These are phyloP conservation scores for Ophraella communa DNA, from an alignment of 2,888 invertebrate genomes.

Conservation along the genomic window DNA sequence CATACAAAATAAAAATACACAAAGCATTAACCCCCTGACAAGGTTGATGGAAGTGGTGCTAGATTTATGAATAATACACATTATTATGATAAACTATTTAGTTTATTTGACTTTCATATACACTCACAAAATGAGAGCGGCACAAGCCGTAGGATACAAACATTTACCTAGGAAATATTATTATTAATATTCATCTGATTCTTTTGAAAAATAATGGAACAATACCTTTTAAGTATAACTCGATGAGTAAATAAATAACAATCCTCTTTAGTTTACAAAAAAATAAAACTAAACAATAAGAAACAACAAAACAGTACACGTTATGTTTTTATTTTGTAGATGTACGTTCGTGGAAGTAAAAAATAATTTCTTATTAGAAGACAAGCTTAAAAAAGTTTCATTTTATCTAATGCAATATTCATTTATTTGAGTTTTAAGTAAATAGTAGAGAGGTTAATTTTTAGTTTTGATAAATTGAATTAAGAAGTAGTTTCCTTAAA, in stretches of 20 bases:
- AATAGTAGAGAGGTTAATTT: no score
- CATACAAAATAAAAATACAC: slow-evolving; percentile 5
- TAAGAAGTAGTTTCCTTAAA: no score
- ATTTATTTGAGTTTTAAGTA: no score
- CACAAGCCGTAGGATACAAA: slow-evolving; percentile 63
- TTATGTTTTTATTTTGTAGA: not conserved
- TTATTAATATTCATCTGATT: slow-evolving; percentile 61
- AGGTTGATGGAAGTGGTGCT: slow-evolving; percentile 7
- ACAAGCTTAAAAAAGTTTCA: not conserved
- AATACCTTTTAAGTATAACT: slow-evolving; percentile 34
- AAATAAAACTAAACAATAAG: slow-evolving; percentile 16
- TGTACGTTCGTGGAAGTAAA: not conserved
- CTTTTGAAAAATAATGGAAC: slow-evolving; percentile 54
- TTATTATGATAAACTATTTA: slow-evolving; percentile 62
- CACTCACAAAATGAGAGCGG: slow-evolving; percentile 64
- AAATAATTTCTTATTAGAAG: not conserved
- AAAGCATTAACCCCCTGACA: slow-evolving; percentile 9
- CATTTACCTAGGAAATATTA: slow-evolving; percentile 63
- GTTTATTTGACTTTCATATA: slow-evolving; percentile 64
- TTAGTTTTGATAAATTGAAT: no score
- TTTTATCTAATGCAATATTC: not conserved
- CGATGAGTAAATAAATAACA: slow-evolving; percentile 21
- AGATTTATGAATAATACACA: slow-evolving; percentile 35
- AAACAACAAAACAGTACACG: not conserved
- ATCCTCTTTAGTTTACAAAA: slow-evolving; percentile 18